Evolutionary conservation across 37 sponge, comb jelly and placozoan genomes (phyloP), one percentile per base, ranked within the genome.

Genomic region (Diacarnus erythraeanus): DNA sequence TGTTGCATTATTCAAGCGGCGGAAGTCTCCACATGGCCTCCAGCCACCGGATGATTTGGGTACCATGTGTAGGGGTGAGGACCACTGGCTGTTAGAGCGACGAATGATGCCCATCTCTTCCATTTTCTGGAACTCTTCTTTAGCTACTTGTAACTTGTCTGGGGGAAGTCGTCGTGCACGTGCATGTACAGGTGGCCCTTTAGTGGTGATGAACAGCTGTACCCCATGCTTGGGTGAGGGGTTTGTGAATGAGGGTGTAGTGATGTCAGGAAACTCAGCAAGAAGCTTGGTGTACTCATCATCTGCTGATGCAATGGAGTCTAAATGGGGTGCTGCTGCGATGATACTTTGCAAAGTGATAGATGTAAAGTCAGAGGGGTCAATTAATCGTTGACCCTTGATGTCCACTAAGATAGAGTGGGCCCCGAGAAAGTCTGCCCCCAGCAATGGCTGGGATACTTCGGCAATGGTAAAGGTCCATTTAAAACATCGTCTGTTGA

Each of bases 11-110:
- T 91, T 91, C 35, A 91, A 76, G 10, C 87, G 78, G 1, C 80
- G 83, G 71, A 87, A 91, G 73, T 87, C 92, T 26, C 84, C 92
- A 83, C 92, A 87, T 18, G 84, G 92, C 17, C 88, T 67, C 92
- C 92, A 87, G 56, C 80, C 74, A 72, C 26, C 23, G 34, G 76
- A 34, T 64, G 68, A 68, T 75, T 89, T 89, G 23, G 90, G 85
- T 23, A 84, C 90, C 90, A 89, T 84, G 76, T 89, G 80, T 25
- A 86, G 69, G 0, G 91, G 91, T 12, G 87, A 86, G 42, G 91
- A 43, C 91, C 87, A 89, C 43, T 56, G 21, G 59, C 85, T 84
- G 27, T 69, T 64, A 20, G 90, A 89, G 26, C 81, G 90, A 22
- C 80, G 84, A 12, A 89, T 73, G 70, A 89, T 89, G 25, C 76